phyloP scores from a whole-genome alignment of 2,888 invertebrate species.

The Hydroisotoma schaefferi region DNA sequence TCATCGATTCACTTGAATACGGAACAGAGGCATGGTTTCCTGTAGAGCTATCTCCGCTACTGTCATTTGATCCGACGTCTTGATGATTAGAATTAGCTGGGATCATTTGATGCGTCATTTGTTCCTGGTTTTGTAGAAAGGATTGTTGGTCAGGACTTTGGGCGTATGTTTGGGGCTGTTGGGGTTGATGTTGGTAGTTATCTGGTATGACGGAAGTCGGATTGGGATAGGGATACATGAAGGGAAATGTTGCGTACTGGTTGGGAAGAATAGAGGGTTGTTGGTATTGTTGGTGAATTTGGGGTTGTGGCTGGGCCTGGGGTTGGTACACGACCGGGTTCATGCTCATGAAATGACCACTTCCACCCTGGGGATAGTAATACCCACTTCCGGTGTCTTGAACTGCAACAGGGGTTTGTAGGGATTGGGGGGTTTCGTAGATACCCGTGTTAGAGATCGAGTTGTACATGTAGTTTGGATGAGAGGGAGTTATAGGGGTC shows the following conservation, averaged over 20 bases:
- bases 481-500: neutral
- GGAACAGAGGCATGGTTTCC: neutral
- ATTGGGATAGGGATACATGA: conserved; percentile 5
- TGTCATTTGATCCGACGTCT: neutral
- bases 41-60: neutral
- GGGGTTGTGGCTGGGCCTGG: conserved; percentile 3
- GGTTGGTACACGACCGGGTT: neutral
- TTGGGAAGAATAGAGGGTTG: conserved; percentile 3
- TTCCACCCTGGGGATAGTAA: too few species aligned
- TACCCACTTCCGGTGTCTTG: too few species aligned
- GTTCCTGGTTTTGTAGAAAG: conserved; percentile 11
- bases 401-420: too few species aligned
- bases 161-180: conserved; percentile 14
- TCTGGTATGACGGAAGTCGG: conserved; percentile 15
- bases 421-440: conserved; percentile 8
- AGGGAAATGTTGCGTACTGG: neutral
- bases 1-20: neutral
- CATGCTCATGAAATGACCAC: too few species aligned
- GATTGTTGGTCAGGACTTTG: conserved; percentile 7
- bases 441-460: neutral
- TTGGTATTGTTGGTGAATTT: conserved; percentile 5
- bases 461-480: conserved; percentile 2
- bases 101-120: neutral
- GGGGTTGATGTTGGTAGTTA: conserved; percentile 16
- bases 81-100: neutral